Evolutionary conservation across 2,113 vertebrate genomes (phyloP).

Genomic region (Rhipidura dahli): DNA sequence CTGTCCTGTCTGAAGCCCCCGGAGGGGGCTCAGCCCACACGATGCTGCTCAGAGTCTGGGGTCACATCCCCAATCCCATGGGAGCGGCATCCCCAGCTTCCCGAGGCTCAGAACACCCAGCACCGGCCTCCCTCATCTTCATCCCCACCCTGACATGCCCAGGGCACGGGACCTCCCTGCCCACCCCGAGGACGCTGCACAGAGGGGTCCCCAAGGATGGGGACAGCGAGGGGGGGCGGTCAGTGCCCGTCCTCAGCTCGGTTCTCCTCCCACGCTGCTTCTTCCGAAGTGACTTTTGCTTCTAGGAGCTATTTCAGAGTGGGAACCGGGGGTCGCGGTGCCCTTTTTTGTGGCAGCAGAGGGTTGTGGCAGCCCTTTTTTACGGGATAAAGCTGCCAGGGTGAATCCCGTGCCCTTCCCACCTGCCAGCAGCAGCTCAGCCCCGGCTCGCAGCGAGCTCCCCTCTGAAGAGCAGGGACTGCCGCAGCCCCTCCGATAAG

Average conservation of each 20-base stretch:
- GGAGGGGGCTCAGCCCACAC: not conserved
- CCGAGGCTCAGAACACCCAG: not conserved
- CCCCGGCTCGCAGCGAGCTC: not conserved
- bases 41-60: too few relatives aligned
- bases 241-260: not conserved
- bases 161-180: not conserved
- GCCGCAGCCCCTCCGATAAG: fast-evolving
- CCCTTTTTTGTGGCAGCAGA: not conserved
- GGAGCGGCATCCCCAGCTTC: not conserved
- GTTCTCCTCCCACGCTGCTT: not conserved
- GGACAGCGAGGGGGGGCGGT: fast-evolving
- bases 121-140: not conserved
- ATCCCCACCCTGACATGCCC: not conserved
- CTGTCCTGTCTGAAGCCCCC: not conserved
- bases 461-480: not conserved
- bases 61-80: not conserved
- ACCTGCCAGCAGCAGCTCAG: not conserved
- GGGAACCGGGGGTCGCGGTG: fast-evolving
- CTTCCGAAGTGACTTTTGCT: not conserved
- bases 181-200: not conserved
- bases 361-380: fast-evolving
- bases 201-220: not conserved
- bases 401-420: not conserved
- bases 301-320: not conserved
- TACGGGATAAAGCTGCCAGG: fast-evolving